These are phyloP conservation scores for Neomicropteryx cornuta DNA, from an alignment of 1,140 invertebrate genomes.

Conservation along the genomic window DNA sequence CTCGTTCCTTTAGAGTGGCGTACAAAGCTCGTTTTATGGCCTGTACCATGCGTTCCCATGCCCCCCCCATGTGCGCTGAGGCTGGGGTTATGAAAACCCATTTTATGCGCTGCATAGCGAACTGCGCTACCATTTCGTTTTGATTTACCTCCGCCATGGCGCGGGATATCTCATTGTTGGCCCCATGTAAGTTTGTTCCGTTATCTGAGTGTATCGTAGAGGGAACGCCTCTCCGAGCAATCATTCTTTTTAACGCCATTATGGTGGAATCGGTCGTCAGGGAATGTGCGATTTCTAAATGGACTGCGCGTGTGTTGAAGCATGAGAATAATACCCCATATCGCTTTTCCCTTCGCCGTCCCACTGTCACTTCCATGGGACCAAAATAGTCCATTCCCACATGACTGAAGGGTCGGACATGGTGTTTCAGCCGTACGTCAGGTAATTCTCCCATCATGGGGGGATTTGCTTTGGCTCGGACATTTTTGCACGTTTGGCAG, in stretches of 20 bases:
- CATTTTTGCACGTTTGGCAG: conserved; percentile 8
- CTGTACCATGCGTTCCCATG: no score
- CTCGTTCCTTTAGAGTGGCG: no score
- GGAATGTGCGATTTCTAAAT: conserved; percentile 16
- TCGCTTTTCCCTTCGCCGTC: conserved; percentile 17
- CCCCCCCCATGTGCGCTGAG: no score
- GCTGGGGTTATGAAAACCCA: no score
- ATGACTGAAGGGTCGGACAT: conserved; percentile 15
- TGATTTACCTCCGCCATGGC: no score
- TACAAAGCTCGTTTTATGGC: no score
- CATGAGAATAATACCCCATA: conserved; percentile 24
- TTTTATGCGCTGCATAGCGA: no score
- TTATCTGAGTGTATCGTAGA: conserved; percentile 17
- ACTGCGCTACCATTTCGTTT: no score
- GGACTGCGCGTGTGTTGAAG: conserved; percentile 13
- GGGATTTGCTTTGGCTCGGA: conserved; percentile 5
- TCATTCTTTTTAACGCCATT: conserved; percentile 19
- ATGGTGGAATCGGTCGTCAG: conserved; percentile 16
- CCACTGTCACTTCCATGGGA: conserved; percentile 16
- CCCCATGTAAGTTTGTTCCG: conserved; percentile 22
- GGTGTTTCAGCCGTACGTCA: conserved; percentile 11
- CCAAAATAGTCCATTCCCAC: conserved; percentile 21
- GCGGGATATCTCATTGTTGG: conserved; percentile 17
- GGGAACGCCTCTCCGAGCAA: conserved; percentile 11
- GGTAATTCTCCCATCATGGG: conserved; percentile 15